phyloP scores from a whole-genome alignment of 2,797 vertebrate genomes.

The Anguilla pacifica region DNA sequence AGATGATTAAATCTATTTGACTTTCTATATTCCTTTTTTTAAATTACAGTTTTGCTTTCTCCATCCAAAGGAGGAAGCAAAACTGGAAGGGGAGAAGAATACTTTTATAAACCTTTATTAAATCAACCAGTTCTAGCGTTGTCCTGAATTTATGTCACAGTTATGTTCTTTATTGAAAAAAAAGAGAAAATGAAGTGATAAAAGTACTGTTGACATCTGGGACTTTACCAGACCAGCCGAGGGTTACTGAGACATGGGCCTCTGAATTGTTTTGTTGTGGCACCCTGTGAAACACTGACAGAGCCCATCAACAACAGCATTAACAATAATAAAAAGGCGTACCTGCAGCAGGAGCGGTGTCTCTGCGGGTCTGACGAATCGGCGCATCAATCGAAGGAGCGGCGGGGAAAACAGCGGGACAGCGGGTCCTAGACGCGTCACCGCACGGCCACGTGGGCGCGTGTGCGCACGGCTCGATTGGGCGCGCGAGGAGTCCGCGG shows the following conservation, averaged over 20 bases:
- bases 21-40: background rate
- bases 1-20: background rate
- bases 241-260: background rate
- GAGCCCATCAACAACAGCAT: background rate
- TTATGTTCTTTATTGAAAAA: background rate
- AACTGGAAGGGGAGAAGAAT: background rate
- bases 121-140: background rate
- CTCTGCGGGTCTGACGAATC: background rate
- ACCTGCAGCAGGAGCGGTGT: background rate
- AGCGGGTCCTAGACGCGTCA: background rate
- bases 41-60: slow-evolving; percentile 9
- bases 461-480: background rate
- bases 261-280: background rate
- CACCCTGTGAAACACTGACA: background rate
- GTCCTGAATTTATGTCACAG: background rate
- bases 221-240: background rate
- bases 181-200: background rate
- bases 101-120: background rate
- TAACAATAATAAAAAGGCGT: background rate
- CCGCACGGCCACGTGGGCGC: background rate
- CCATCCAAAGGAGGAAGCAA: background rate
- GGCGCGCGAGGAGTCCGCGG: background rate
- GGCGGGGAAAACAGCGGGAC: background rate
- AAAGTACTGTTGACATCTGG: background rate
- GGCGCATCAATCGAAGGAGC: background rate